These are phyloP conservation scores for Archilochus colubris DNA, from an alignment of 2,113 vertebrate genomes.

Conservation along the genomic window DNA sequence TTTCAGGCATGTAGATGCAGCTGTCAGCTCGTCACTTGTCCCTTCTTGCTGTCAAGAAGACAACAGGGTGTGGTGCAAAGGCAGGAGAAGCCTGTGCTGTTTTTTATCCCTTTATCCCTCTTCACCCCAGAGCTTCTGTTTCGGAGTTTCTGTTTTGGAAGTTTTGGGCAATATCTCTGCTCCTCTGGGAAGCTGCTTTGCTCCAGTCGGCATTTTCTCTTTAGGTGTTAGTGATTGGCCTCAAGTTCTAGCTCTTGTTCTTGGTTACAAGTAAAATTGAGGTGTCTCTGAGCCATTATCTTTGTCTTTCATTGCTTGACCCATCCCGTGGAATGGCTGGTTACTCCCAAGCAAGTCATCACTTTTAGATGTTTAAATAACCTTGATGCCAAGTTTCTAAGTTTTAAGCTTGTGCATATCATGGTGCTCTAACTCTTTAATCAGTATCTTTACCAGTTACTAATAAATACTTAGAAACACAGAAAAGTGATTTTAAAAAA, in stretches of 20 bases:
- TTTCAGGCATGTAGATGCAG: background rate
- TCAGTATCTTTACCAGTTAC: background rate
- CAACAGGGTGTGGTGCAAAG: background rate
- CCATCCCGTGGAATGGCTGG: background rate
- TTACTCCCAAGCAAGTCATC: background rate
- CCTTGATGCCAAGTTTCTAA: background rate
- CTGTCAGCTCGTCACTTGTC: background rate
- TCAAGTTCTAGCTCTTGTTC: background rate
- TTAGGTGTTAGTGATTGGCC: background rate
- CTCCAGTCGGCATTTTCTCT: background rate
- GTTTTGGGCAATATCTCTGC: background rate
- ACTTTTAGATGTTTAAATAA: background rate
- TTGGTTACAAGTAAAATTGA: background rate
- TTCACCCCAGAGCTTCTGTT: background rate
- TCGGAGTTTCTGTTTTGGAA: background rate
- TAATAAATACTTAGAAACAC: background rate
- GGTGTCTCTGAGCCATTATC: background rate
- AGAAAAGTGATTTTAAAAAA: background rate
- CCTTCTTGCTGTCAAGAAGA: background rate
- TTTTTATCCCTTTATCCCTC: background rate
- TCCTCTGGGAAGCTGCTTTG: background rate
- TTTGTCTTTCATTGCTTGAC: background rate
- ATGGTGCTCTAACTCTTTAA: background rate
- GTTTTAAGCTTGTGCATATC: background rate
- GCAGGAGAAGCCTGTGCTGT: fast-evolving